Percentiles rank a stretch among this genome's conserved stretches.
Evolutionary conservation across 1,140 invertebrate species (phyloP).

Genomic region (Meteorus sp.): DNA sequence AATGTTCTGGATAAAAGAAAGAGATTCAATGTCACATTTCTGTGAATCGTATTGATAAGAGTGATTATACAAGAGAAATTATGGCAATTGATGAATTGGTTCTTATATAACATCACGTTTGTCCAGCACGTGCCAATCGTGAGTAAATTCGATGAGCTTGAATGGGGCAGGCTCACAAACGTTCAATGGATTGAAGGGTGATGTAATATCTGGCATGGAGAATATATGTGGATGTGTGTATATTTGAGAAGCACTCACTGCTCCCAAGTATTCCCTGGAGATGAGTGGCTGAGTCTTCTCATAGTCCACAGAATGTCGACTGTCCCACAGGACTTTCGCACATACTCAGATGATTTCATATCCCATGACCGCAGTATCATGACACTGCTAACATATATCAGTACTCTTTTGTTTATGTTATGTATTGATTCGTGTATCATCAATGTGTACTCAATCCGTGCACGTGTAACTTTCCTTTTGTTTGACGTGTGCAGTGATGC

Average conservation of each 20-base stretch:
- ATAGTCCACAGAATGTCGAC: not conserved
- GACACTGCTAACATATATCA: no score
- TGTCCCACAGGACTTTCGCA: not conserved
- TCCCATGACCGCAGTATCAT: no score
- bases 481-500: no score
- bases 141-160: conserved; percentile 16
- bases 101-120: not conserved
- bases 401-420: no score
- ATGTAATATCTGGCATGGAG: conserved; percentile 1
- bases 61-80: not conserved
- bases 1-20: not conserved
- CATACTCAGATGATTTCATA: not conserved
- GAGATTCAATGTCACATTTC: not conserved
- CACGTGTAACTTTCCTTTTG: no score
- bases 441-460: no score
- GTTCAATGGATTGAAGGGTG: not conserved
- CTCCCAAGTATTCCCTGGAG: conserved; percentile 2
- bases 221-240: not conserved
- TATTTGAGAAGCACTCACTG: conserved; percentile 18
- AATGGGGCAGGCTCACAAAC: not conserved
- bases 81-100: conserved; percentile 1
- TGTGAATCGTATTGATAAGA: not conserved
- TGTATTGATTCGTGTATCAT: no score
- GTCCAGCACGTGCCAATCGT: conserved; percentile 2
- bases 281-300: not conserved